Evolutionary conservation across 2,113 vertebrate species (phyloP), one percentile per base, ranked within the genome.

Genomic region (Oophaga pumilio): DNA sequence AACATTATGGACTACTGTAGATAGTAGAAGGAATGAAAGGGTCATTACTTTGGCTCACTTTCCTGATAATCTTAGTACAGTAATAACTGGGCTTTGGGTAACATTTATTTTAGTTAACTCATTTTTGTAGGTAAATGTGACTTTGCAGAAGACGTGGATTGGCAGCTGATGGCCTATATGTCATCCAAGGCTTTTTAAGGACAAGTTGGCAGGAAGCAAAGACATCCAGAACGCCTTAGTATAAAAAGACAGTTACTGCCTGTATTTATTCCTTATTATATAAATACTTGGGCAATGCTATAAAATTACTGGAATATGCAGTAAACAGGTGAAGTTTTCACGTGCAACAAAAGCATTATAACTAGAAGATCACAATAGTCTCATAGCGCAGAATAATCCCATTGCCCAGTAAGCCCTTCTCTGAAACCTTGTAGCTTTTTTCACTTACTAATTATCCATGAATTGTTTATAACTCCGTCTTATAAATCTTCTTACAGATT

Each of bases 401-500:
- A 6, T 13, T 50, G 9, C n/a, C 18, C 9, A 22, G 22, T 76
- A 76, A 76, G 8, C 11, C 20, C 22, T 76, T 17, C 28, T 43
- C 13, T 71, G 12, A 71, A 71, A 71, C 15, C 3, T 18, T 76
- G 11, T 76, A 76, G 18, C 73, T 50, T 49, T 18, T 52, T 13
- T 56, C 14, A 53, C 49, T 56, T 22, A 24, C 49, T 13, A 53
- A 53, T 77, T 49, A 52, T 77, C 50, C 49, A 24, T 62, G 18
- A 81, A 28, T 49, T 64, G 57, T 64, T 62, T 62, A 6, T 81
- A 83, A 53, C 4, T 20, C 20, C n/a, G 5, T 49, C n/a, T 53
- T 26, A 26, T 56, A 83, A 80, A 33, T 89, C 64, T 60, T 59
- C 80, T 86, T 89, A 18, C 90, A 94, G 93, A 86, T 90, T 76